These are phyloP conservation scores for Pygoscelis adeliae DNA, from an alignment of 2,113 vertebrate species.

Conservation along the genomic window DNA sequence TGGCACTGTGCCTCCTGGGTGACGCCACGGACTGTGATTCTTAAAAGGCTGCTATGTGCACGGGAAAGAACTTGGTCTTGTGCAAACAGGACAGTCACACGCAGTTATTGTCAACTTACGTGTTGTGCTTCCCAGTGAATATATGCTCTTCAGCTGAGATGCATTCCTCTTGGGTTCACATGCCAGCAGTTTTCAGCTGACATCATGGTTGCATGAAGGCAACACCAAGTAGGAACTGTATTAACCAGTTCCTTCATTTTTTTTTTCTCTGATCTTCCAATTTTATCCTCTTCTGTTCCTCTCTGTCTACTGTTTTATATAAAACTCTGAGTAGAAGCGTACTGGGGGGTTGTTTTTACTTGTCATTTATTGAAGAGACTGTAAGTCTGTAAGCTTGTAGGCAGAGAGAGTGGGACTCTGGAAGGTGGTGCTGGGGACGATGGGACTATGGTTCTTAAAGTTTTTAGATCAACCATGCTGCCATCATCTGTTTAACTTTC, in stretches of 20 bases:
- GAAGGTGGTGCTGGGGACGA: not conserved
- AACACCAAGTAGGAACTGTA: not conserved
- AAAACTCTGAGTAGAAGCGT: not conserved
- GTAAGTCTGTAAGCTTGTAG: not conserved
- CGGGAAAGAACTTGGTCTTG: not conserved
- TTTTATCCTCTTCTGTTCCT: not conserved
- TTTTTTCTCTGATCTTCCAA: not conserved
- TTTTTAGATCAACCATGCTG: not conserved
- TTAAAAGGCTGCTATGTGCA: not conserved
- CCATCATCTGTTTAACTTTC: not conserved
- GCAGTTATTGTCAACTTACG: not conserved
- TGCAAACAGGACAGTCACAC: not conserved
- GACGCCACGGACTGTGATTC: not conserved
- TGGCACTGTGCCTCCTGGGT: not conserved
- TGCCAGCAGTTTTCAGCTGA: not conserved
- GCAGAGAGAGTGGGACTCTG: not conserved
- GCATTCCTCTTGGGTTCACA: not conserved
- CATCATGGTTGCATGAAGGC: rapidly evolving
- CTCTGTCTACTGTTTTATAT: not conserved
- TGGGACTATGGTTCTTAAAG: not conserved
- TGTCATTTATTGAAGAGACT: not conserved
- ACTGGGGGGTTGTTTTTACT: not conserved
- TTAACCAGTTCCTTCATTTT: not conserved
- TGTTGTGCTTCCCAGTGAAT: not conserved
- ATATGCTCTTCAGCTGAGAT: not conserved